Conservation (phyloP, 2,797 vertebrate genomes). For the Tangara arthus region DNA sequence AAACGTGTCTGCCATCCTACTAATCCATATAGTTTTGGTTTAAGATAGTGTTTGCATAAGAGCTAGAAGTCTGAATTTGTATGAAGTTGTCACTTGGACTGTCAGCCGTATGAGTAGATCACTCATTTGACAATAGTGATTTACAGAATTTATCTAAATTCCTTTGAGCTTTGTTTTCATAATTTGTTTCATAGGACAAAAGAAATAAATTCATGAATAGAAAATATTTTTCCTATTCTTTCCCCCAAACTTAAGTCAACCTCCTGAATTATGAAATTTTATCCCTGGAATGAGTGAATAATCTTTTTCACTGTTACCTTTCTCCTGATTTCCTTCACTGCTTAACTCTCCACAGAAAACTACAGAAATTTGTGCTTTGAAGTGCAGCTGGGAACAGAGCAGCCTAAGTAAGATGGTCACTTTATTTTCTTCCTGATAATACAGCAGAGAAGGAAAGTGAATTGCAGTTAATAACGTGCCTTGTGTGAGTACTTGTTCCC, state of each 20-base stretch:
- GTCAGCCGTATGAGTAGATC: neutral
- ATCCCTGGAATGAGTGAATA: neutral
- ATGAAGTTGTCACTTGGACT: neutral
- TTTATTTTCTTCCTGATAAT: neutral
- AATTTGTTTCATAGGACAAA: neutral
- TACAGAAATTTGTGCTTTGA: neutral
- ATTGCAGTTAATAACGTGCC: neutral
- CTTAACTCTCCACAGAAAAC: neutral
- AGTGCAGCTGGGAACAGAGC: neutral
- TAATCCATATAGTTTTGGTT: neutral
- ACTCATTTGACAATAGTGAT: neutral
- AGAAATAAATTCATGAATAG: neutral
- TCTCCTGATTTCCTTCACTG: neutral
- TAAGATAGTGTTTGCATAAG: neutral
- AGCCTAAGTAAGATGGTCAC: neutral
- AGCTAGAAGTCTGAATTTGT: neutral
- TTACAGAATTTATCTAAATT: neutral
- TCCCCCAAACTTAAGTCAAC: accelerated
- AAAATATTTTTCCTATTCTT: accelerated
- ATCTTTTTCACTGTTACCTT: neutral
- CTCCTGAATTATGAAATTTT: neutral
- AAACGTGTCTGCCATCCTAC: neutral
- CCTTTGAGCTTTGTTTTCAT: neutral
- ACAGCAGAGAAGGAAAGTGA: neutral
- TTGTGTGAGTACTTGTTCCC: neutral